Percentiles rank a stretch among this genome's conserved stretches.
Conservation (phyloP, 2,797 vertebrate genomes). For the Falco concolor region DNA sequence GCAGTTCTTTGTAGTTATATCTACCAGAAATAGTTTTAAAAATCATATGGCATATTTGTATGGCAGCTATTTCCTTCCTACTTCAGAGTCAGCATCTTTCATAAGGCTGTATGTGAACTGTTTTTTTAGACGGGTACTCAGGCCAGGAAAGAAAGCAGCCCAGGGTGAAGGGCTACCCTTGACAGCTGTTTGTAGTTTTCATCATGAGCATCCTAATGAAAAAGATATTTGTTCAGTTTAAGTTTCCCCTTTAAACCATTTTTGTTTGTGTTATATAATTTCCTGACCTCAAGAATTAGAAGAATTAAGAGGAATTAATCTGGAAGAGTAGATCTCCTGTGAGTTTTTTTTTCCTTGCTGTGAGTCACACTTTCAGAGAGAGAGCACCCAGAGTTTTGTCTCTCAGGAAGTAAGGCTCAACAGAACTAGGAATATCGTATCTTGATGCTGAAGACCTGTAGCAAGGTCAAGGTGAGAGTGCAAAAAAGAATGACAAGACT, state of each 20-base stretch:
- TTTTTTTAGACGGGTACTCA: not conserved
- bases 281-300: not conserved
- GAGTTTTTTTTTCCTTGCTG: not conserved
- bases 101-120: not conserved
- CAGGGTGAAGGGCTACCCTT: not conserved
- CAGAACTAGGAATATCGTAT: not conserved
- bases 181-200: not conserved
- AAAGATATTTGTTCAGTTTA: not conserved
- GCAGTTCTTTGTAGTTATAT: not conserved
- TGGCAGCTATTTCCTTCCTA: not conserved
- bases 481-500: fast-evolving
- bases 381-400: not conserved
- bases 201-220: not conserved
- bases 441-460: not conserved
- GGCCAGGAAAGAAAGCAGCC: not conserved
- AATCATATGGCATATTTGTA: not conserved
- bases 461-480: not conserved
- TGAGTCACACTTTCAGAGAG: not conserved
- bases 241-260: not conserved
- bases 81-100: not conserved
- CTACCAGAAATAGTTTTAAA: not conserved
- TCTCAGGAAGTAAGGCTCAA: not conserved
- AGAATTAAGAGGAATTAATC: not conserved
- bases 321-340: not conserved
- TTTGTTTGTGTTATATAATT: not conserved